Percentiles rank a stretch among this genome's conserved stretches.
These are phyloP conservation scores for Cinclus mexicanus DNA, from an alignment of 2,113 vertebrate species.

Conservation along the genomic window DNA sequence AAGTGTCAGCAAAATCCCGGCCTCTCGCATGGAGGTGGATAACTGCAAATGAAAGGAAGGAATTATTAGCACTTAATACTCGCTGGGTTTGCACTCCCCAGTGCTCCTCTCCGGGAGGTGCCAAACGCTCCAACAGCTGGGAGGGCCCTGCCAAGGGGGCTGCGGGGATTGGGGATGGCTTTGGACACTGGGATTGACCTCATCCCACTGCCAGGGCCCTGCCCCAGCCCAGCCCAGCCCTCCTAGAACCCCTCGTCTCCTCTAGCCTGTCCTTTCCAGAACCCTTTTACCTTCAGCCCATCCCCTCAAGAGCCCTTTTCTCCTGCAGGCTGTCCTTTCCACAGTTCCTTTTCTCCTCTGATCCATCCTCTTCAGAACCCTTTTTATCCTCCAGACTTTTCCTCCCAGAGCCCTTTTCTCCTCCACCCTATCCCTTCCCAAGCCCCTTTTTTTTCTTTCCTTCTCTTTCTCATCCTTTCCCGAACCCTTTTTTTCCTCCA, in stretches of 20 bases:
- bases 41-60: conserved; percentile 54
- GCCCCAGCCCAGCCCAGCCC: background rate
- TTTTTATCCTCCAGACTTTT: background rate
- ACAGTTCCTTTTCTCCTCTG: background rate
- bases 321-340: background rate
- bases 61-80: conserved; percentile 53
- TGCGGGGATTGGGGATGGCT: background rate
- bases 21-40: conserved; percentile 30
- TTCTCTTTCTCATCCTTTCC: no score
- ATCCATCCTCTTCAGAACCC: background rate
- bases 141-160: background rate
- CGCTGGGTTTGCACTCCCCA: background rate
- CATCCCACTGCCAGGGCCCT: background rate
- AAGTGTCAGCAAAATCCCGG: conserved; percentile 55
- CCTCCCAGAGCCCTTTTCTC: background rate
- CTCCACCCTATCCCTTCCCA: background rate
- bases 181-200: rapidly evolving
- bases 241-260: background rate
- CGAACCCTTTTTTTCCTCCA: background rate
- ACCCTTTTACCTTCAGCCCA: background rate
- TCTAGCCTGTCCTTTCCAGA: background rate
- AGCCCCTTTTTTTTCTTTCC: background rate
- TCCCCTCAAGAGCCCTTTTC: background rate
- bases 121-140: background rate
- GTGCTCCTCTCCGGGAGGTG: background rate